A percentile compares a stretch with the other conserved stretches of the same genome.
These are phyloP conservation scores for Vipera latastei DNA, from an alignment of 2,797 vertebrate species.

Conservation along the genomic window DNA sequence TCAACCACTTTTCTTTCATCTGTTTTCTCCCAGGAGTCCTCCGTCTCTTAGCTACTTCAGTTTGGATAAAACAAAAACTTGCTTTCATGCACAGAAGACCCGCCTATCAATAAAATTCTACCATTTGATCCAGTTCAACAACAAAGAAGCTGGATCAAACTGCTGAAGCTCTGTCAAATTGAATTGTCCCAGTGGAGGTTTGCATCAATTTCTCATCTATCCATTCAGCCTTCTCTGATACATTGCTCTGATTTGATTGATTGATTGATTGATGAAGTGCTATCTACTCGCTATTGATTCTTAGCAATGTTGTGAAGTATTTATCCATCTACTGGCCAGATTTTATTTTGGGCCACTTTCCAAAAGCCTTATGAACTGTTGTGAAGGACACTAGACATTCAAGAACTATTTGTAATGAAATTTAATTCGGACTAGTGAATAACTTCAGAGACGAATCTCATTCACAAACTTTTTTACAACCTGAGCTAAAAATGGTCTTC, in stretches of 20 bases:
- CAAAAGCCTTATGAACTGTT: background rate
- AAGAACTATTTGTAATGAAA: background rate
- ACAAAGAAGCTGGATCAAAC: background rate
- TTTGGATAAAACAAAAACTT: background rate
- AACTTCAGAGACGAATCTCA: background rate
- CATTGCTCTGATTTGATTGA: background rate
- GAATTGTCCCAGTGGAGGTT: background rate
- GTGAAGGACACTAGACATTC: background rate
- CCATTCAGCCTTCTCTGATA: background rate
- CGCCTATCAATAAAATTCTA: background rate
- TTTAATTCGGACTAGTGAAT: background rate
- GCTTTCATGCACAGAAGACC: background rate
- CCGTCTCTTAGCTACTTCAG: background rate
- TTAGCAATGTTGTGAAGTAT: background rate
- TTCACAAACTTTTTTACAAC: background rate
- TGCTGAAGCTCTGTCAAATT: background rate
- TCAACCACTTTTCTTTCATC: background rate
- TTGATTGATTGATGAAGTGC: background rate
- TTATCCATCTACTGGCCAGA: background rate
- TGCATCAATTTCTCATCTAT: background rate
- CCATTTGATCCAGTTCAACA: background rate
- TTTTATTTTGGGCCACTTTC: background rate
- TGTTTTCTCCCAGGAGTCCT: background rate
- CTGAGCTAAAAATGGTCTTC: background rate
- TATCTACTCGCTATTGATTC: background rate